phyloP scores from a whole-genome alignment of 2,888 invertebrate genomes.

The Odontothrips loti region DNA sequence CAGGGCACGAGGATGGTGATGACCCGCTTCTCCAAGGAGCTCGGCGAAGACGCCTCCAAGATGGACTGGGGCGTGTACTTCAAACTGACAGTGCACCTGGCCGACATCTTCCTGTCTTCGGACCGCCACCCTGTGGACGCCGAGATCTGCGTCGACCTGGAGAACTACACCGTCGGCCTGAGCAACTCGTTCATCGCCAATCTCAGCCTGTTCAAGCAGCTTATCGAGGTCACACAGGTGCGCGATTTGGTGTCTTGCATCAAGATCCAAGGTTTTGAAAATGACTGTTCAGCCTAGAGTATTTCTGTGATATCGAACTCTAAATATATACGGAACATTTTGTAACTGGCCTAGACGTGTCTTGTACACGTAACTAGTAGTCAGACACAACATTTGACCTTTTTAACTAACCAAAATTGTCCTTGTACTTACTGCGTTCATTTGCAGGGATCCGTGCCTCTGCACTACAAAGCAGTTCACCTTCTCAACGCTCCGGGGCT shows the following conservation, averaged over 20 bases:
- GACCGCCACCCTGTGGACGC: background rate
- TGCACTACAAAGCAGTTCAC: slow-evolving; percentile 11
- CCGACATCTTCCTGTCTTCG: background rate
- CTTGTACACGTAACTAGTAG: no score
- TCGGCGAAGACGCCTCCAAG: slow-evolving; percentile 11
- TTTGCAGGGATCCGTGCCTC: background rate
- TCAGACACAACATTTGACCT: no score
- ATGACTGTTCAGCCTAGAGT: no score
- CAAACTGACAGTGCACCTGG: slow-evolving; percentile 1
- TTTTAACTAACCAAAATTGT: no score
- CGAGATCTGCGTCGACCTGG: slow-evolving; percentile 17
- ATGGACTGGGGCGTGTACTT: slow-evolving; percentile 12
- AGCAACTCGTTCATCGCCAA: slow-evolving; percentile 20
- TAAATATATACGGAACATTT: no score
- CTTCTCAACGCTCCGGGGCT: background rate
- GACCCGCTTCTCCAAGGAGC: background rate
- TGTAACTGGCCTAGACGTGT: no score
- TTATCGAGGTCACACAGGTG: background rate
- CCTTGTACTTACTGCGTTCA: no score
- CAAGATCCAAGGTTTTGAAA: no score
- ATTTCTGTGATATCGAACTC: no score
- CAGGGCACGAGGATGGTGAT: slow-evolving; percentile 17
- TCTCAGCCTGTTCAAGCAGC: slow-evolving; percentile 13
- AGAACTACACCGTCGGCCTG: background rate
- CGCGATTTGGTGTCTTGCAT: no score